Conservation (phyloP, 2,888 invertebrate genomes). For the Cremastinae sp. region DNA sequence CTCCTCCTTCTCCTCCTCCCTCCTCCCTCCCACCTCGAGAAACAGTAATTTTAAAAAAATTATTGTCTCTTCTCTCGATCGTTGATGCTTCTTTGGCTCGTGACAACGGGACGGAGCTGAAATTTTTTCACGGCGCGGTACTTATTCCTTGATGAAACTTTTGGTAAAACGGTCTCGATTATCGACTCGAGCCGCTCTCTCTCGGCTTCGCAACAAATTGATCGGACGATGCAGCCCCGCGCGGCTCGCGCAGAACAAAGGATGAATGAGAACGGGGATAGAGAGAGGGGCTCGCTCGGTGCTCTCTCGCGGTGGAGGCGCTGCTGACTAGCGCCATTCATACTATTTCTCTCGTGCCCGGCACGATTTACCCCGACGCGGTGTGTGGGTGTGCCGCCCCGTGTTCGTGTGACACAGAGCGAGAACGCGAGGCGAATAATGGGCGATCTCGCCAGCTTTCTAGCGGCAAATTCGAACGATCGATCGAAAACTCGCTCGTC, state of each 20-base stretch:
- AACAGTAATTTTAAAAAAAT: too few relatives aligned
- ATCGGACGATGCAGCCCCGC: constrained; percentile 16
- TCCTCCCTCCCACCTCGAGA: background rate
- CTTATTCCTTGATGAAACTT: too few relatives aligned
- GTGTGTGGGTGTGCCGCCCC: background rate
- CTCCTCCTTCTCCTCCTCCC: constrained; percentile 34
- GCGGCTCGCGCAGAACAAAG: constrained; percentile 55
- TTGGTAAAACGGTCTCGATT: background rate
- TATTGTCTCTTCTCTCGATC: too few relatives aligned
- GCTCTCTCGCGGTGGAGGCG: constrained; percentile 52
- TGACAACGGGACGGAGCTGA: too few relatives aligned
- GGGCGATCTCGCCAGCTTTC: constrained; percentile 1
- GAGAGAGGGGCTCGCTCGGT: constrained; percentile 51
- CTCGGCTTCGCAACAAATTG: constrained; percentile 32
- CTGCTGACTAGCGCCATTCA: constrained; percentile 61
- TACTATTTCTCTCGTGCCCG: constrained; percentile 38
- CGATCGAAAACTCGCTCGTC: background rate
- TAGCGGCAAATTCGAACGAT: constrained; percentile 54
- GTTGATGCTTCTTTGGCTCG: too few relatives aligned
- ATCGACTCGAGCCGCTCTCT: background rate
- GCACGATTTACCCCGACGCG: constrained; percentile 1
- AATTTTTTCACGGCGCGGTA: too few relatives aligned
- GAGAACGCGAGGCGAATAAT: constrained; percentile 22
- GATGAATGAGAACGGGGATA: constrained; percentile 57
- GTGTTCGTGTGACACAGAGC: constrained; percentile 2